These are phyloP conservation scores for Nipponia nippon DNA, from an alignment of 2,113 vertebrate genomes.

Conservation along the genomic window DNA sequence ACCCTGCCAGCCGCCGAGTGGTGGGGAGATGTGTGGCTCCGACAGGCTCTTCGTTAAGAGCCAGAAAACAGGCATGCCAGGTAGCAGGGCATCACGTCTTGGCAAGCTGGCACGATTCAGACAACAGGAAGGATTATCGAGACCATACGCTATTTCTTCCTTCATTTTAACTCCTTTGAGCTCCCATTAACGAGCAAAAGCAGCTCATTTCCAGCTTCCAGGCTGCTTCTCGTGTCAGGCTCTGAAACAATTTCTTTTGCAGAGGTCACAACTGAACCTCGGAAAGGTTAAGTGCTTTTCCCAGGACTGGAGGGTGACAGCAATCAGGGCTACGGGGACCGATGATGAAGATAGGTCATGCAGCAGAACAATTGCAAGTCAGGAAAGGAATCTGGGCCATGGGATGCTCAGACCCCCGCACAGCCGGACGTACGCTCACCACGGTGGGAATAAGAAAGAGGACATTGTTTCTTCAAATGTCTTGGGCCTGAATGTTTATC, in stretches of 20 bases:
- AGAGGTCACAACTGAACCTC: slow-evolving; percentile 19
- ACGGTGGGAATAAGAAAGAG: slow-evolving; percentile 2
- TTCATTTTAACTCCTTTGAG: background rate
- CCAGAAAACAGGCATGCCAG: background rate
- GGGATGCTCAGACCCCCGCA: background rate
- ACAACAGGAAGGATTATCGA: fast-evolving
- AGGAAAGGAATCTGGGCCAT: slow-evolving; percentile 50
- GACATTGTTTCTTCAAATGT: slow-evolving; percentile 16
- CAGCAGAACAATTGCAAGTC: slow-evolving; percentile 35
- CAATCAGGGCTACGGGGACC: background rate
- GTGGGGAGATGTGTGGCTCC: fast-evolving
- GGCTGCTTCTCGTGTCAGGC: background rate
- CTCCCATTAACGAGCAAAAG: background rate
- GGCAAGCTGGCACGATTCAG: background rate
- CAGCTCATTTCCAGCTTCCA: background rate
- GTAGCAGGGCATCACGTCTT: background rate
- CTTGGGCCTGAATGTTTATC: background rate
- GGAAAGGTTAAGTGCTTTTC: slow-evolving; percentile 34
- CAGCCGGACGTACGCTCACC: background rate
- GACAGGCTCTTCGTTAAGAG: background rate
- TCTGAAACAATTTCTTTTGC: background rate
- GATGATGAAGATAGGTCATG: slow-evolving; percentile 17
- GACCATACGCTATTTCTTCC: background rate
- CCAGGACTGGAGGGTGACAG: background rate
- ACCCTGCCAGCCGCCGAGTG: background rate